A percentile compares a stretch with the other conserved stretches of the same genome.
Conservation (phyloP, 2,113 vertebrate genomes). For the Lepus europaeus region DNA sequence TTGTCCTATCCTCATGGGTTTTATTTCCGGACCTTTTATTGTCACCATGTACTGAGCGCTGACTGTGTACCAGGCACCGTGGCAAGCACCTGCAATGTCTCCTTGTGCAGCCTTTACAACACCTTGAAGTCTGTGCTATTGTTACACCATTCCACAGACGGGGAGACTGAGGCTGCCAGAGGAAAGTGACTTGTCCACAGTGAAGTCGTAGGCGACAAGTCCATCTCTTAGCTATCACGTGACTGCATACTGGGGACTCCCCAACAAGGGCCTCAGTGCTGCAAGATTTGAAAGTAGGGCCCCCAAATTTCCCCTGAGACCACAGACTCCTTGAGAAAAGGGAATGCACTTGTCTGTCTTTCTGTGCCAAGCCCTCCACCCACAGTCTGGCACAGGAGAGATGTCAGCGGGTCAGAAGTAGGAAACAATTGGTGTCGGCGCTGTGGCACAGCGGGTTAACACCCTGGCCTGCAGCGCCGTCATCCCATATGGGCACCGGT, state of each 20-base stretch:
- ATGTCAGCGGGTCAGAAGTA: background rate
- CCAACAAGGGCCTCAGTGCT: background rate
- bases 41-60: background rate
- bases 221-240: background rate
- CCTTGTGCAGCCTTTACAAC: background rate
- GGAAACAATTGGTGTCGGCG: background rate
- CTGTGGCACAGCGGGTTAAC: too few species aligned
- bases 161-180: background rate
- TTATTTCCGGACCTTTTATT: background rate
- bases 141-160: background rate
- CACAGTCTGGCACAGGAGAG: background rate
- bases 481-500: too few species aligned
- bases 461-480: too few species aligned
- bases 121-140: background rate
- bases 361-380: background rate
- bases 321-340: background rate
- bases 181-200: background rate
- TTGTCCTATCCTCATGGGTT: background rate
- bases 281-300: fast-evolving
- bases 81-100: background rate
- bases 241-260: background rate
- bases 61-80: background rate
- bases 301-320: too few species aligned
- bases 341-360: background rate
- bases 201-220: background rate